phyloP scores from a whole-genome alignment of 2,797 vertebrate genomes.

The Yasuhikotakia modesta region DNA sequence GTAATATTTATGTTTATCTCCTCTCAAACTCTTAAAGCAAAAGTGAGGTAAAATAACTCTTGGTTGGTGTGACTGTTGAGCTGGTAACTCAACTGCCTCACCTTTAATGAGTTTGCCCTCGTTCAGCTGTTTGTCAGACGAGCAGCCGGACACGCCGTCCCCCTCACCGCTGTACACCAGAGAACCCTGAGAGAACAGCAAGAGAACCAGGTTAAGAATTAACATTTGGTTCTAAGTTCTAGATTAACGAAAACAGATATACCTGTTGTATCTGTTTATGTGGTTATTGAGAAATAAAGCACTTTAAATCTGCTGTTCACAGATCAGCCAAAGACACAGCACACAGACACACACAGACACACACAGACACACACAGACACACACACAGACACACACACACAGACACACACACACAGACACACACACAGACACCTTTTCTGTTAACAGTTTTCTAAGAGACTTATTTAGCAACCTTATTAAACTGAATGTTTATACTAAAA shows the following conservation, averaged over 20 bases:
- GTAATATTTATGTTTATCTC: too few species aligned
- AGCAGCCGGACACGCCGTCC: conserved; percentile 32
- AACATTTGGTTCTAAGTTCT: conserved; percentile 23
- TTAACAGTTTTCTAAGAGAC: too few species aligned
- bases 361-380: not conserved
- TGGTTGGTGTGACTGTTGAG: too few species aligned
- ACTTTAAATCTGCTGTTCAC: conserved; percentile 4
- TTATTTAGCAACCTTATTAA: not conserved
- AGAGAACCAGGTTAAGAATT: not conserved
- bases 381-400: not conserved
- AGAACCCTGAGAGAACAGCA: conserved; percentile 52
- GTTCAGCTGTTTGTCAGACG: conserved; percentile 64
- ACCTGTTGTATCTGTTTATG: not conserved
- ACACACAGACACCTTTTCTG: too few species aligned
- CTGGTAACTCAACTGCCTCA: conserved; percentile 60
- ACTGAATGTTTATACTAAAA: not conserved
- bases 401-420: not conserved
- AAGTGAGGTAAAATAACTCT: too few species aligned
- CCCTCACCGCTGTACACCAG: not conserved
- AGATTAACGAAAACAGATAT: too few species aligned
- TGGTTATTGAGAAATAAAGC: not conserved
- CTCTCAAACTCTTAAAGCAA: not conserved
- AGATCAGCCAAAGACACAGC: not conserved
- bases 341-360: not conserved
- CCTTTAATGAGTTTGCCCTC: conserved; percentile 90